A percentile compares a stretch with the other conserved stretches of the same genome.
These are phyloP conservation scores for Piaya cayana DNA, from an alignment of 2,113 vertebrate genomes.

Conservation along the genomic window DNA sequence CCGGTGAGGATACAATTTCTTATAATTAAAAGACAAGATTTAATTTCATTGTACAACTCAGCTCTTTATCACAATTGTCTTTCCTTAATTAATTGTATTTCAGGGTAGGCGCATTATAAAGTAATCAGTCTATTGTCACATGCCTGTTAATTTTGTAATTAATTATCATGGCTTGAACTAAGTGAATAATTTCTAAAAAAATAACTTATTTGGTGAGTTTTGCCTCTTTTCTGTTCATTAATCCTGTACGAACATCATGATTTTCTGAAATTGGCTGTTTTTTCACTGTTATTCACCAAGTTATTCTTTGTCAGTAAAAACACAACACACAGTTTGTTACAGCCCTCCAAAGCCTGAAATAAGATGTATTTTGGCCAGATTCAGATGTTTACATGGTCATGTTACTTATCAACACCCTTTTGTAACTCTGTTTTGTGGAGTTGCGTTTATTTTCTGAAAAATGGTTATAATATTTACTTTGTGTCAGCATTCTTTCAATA, in stretches of 20 bases:
- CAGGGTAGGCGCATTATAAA: constrained; percentile 1
- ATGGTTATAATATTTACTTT: background rate
- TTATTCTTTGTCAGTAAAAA: background rate
- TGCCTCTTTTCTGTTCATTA: background rate
- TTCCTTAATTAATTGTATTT: constrained; percentile 62
- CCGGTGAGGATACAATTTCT: background rate
- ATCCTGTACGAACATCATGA: background rate
- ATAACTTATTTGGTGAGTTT: background rate
- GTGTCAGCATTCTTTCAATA: background rate
- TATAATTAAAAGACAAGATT: constrained; percentile 37
- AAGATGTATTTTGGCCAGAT: background rate
- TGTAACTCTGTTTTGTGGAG: background rate
- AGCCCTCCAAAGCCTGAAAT: background rate
- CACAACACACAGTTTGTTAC: background rate
- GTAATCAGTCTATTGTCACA: constrained; percentile 34
- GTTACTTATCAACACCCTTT: background rate
- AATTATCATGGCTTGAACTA: constrained; percentile 9
- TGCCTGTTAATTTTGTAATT: constrained; percentile 50
- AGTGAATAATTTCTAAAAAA: constrained; percentile 14
- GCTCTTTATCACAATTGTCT: constrained; percentile 17
- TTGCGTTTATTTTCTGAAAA: background rate
- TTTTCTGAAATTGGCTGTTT: background rate
- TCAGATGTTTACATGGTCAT: background rate
- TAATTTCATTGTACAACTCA: constrained; percentile 15
- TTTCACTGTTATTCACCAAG: background rate